These are phyloP conservation scores for Botia kubotai DNA, from an alignment of 2,797 vertebrate genomes.

Conservation along the genomic window DNA sequence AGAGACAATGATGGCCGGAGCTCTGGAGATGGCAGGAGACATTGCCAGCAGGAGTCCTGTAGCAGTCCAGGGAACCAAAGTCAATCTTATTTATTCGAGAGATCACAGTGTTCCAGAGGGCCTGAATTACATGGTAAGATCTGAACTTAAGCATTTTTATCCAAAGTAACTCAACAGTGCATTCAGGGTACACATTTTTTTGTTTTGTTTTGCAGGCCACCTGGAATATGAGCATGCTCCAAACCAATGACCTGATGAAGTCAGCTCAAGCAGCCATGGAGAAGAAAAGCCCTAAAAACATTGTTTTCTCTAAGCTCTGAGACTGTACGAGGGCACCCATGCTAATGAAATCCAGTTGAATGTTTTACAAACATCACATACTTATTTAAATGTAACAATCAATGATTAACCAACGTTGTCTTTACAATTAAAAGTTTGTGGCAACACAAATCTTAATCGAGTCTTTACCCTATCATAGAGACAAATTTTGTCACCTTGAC, in stretches of 20 bases:
- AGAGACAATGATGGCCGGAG: constrained; percentile 77
- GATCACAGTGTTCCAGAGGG: constrained; percentile 83
- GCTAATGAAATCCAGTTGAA: not conserved
- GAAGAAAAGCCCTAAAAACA: constrained; percentile 78
- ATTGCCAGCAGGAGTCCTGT: constrained; percentile 87
- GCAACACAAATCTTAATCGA: too few species aligned
- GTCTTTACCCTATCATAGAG: too few species aligned
- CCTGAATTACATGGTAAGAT: constrained; percentile 83
- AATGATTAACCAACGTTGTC: not conserved
- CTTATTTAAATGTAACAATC: not conserved
- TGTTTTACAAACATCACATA: too few species aligned
- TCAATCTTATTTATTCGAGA: constrained; percentile 86
- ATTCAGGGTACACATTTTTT: too few species aligned
- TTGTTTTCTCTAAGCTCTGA: constrained; percentile 85
- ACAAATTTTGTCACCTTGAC: too few species aligned
- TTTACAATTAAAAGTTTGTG: not conserved
- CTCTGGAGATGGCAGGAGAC: constrained; percentile 81
- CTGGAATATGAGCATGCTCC: constrained; percentile 96
- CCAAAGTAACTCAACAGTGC: too few species aligned
- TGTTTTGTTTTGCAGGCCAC: constrained; percentile 78
- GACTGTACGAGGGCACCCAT: not conserved
- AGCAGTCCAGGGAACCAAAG: constrained; percentile 88
- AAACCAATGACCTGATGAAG: constrained; percentile 85
- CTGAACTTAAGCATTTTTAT: too few species aligned
- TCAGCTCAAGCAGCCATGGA: constrained; percentile 84